Base-by-base conservation (phyloP, 2,888 invertebrate species). In the Ectemnius cavifrons region DNA sequence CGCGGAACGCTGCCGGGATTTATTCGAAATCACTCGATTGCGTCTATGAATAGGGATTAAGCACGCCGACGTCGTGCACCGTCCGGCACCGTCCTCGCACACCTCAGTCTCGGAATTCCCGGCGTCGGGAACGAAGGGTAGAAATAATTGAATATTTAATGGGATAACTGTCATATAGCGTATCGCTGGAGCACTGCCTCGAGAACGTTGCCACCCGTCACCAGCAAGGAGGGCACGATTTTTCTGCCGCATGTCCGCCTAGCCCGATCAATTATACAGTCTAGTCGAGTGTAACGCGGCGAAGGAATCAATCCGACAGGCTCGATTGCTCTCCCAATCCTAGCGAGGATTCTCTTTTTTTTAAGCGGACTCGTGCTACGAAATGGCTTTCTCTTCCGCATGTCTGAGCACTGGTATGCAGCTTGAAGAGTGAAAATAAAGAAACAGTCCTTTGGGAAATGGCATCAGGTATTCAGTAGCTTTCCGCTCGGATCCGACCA, bases 71-170 rank as follows among this genome's bases (percentile, higher is more conserved):
- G 37, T 8, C 46, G 8, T 61, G 58, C 61, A 60, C 58, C 58
- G 23, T 23, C 23, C 23, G 27, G 70, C 56, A 59, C 68, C 58
- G 62, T 52, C 60, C 45, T 67, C 27, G 75, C 62, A 73, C 65
- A 63, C 73, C 61, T 60, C 60, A 46, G 74, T 61, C 72, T 37
- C 66, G 60, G 37, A 77, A 81, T 81, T 78, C 77, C 67, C 63
- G 67, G 61, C 73, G 77, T 78, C 80, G 72, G 74, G 23, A 74
- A 46, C 67, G 73, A 72, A 77, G 72, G 78, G 72, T 67, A 73
- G 79, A 82, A 86, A 85, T 86, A 86, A 85, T 86, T 85, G 80
- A 85, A 85, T 81, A 81, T 84, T 82, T 84, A 85, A 85, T 85
- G 69, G 79, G 81, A 82, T 83, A 83, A 82, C 76, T 71, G 75